Evolutionary conservation across 2,797 vertebrate genomes (phyloP), one percentile per base, ranked within the genome.

Genomic region (Macroramphosus scolopax): DNA sequence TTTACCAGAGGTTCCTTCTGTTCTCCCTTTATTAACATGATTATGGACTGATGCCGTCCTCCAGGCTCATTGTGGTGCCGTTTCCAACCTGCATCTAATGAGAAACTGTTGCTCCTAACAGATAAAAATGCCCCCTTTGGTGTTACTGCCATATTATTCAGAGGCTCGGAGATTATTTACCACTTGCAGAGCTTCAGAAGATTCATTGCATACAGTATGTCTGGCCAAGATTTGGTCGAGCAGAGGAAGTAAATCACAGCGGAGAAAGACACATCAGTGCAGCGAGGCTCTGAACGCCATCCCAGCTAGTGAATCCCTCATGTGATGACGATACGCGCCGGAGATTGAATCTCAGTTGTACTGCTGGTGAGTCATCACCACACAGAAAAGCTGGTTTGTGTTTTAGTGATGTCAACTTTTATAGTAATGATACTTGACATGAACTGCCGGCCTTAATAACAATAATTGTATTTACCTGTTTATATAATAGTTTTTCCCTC

Each of bases 201-300:
- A 61, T 57, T 55, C 43, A 64, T 37, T 49, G 17, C 33, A 15
- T 1, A 15, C 28, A 8, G 6, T 32, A 5, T 24, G 31, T 43
- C n/a, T n/a, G n/a, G n/a, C n/a, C n/a, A n/a, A n/a, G 11, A 25
- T 35, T 53, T 62, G 35, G 11, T 20, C 18, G 50, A 37, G 37
- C 45, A 47, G 39, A 11, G 17, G 25, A 60, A 20, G 20, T 50
- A 68, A 75, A 72, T 68, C 17, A 30, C 32, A 40, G 3, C 17
- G 0, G 13, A 49, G 30, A 45, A n/a, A 45, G 11, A 55, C 29
- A 10, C 28, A 39, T 22, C 46, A 22, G 30, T 16, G 31, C 49
- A 28, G 42, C 35, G 33, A 14, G 41, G 39, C 43, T 56, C 12
- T 31, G 53, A 50, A 53, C n/a, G 59, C 40, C 37, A 31, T 20